phyloP scores from a whole-genome alignment of 2,113 vertebrate genomes.

The Elanus axillaris region DNA sequence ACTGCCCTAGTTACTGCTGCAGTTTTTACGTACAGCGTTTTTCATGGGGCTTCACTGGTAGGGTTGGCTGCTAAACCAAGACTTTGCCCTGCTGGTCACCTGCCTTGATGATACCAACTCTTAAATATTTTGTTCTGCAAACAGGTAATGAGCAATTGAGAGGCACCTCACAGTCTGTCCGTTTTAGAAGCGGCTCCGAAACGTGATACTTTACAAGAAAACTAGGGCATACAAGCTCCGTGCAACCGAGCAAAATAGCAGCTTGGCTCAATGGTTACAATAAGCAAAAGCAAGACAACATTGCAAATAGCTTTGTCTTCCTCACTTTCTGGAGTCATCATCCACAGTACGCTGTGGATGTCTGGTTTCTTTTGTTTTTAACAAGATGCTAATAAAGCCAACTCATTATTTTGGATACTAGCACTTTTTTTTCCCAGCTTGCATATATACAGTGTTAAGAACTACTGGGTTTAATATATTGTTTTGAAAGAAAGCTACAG shows the following conservation, averaged over 20 bases:
- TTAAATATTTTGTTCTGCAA: background rate
- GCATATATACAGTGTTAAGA: background rate
- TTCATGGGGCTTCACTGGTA: background rate
- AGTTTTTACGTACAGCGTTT: rapidly evolving
- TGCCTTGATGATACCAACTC: background rate
- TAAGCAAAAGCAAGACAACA: background rate
- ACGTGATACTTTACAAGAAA: background rate
- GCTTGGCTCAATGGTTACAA: background rate
- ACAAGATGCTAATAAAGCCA: background rate
- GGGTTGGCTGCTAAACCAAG: background rate
- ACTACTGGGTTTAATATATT: background rate
- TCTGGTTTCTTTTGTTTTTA: background rate
- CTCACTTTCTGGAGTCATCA: background rate
- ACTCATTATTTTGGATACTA: background rate
- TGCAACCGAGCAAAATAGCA: rapidly evolving
- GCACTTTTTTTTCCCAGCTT: background rate
- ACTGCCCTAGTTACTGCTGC: rapidly evolving
- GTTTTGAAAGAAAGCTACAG: background rate
- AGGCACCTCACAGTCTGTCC: background rate
- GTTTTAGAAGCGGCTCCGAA: background rate
- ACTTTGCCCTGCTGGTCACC: background rate
- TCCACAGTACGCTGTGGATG: background rate
- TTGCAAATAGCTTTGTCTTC: background rate
- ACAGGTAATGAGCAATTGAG: background rate
- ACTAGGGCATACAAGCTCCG: background rate